Evolutionary conservation across 2,797 vertebrate genomes (phyloP).

Genomic region (Pseudocheirus occidentalis): DNA sequence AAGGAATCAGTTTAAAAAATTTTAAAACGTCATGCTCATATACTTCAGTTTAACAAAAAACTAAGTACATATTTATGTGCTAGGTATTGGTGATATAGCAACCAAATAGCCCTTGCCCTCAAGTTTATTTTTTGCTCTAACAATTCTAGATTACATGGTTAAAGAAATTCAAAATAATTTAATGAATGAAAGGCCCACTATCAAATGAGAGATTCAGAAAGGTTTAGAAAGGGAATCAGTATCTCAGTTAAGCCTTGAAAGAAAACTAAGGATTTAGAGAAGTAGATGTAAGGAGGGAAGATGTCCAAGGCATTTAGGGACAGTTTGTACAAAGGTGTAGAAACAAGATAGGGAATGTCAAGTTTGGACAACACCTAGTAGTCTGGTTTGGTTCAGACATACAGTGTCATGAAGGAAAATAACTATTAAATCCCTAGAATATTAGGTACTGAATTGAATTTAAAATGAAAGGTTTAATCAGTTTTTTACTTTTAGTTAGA

Average conservation of each 20-base stretch:
- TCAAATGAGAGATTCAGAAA: background rate
- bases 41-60: background rate
- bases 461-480: background rate
- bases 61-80: background rate
- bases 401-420: background rate
- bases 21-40: background rate
- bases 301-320: background rate
- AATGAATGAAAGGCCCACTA: background rate
- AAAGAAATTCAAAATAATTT: background rate
- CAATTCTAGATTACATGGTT: background rate
- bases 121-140: background rate
- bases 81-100: background rate
- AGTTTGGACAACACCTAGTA: background rate
- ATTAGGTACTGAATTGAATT: background rate
- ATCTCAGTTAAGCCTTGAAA: background rate
- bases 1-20: background rate
- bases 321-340: background rate
- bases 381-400: background rate
- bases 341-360: background rate
- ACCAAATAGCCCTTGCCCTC: background rate
- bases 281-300: background rate
- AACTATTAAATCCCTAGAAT: background rate
- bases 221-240: background rate
- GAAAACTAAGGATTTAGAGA: background rate
- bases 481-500: background rate